Percentiles rank a stretch among this genome's conserved stretches.
phyloP scores from a whole-genome alignment of 2,888 invertebrate species.

The Agrotis clavis region DNA sequence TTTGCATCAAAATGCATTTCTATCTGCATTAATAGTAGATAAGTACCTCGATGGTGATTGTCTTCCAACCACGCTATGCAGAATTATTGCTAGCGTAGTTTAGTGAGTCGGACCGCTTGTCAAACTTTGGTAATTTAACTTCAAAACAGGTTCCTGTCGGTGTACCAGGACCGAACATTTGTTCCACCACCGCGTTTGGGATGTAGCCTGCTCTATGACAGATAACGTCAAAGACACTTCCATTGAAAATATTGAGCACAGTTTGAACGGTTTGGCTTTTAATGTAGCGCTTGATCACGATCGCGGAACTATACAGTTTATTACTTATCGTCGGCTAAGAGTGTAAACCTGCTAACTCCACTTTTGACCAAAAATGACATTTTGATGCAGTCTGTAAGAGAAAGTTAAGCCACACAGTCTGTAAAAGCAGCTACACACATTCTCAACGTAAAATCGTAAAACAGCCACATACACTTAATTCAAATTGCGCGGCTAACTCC shows the following conservation, averaged over 20 bases:
- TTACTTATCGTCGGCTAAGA: too few species aligned
- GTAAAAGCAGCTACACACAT: too few species aligned
- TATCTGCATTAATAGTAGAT: conserved; percentile 65
- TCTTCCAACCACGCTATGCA: conserved; percentile 81
- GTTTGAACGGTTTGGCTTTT: conserved; percentile 25
- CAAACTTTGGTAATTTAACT: conserved; percentile 91
- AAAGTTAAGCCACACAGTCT: too few species aligned
- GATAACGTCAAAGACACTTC: conserved; percentile 72
- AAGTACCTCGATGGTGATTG: conserved; percentile 78
- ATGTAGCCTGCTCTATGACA: conserved; percentile 74
- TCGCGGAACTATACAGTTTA: conserved; percentile 21
- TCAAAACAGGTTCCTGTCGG: conserved; percentile 87
- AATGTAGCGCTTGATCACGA: conserved; percentile 22
- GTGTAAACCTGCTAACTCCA: too few species aligned
- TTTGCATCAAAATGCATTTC: conserved; percentile 57
- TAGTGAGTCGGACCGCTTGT: conserved; percentile 86
- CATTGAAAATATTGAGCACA: conserved; percentile 49
- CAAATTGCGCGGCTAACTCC: too few species aligned
- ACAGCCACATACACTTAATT: too few species aligned
- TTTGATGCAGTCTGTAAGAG: too few species aligned
- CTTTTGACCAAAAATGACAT: too few species aligned
- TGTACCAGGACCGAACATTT: conserved; percentile 80
- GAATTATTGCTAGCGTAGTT: conserved; percentile 88
- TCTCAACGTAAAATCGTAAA: too few species aligned
- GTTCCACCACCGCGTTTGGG: conserved; percentile 77